Evolutionary conservation across 2,113 vertebrate genomes (phyloP), one percentile per base, ranked within the genome.

Genomic region (Eurypyga helias): DNA sequence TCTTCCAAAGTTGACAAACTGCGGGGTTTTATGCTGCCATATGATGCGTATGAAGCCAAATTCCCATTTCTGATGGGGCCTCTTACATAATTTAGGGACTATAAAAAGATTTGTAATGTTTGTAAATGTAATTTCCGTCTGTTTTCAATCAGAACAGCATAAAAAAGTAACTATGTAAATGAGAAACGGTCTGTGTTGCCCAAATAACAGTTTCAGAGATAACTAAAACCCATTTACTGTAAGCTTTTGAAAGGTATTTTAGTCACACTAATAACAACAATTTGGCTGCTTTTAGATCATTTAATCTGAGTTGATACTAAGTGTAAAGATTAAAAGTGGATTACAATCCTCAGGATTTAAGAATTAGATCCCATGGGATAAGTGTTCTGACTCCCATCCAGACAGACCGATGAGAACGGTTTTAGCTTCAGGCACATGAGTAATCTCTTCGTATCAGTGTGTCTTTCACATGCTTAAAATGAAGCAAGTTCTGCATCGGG

Each of bases 241-340:
- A 87, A 91, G 60, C 61, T 82, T 91, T 78, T 79, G 83, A 84
- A 64, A 69, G n/a, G 87, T 82, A 89, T 82, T 95, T 94, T 64
- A 84, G 31, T 94, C 81, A 72, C 60, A 83, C 34, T 83, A 75
- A 73, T 81, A 94, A 72, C 72, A 83, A 36, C 45, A 87, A 26
- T 86, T 75, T 52, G 48, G 31, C 45, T 45, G 88, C 67, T 92
- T 93, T 87, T 73, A 66, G 33, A 75, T 70, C 21, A 45, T 87
- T 64, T 95, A 87, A 80, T 95, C 67, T 90, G 89, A 92, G 76
- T 55, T 88, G 79, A 72, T 94, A 83, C 18, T 45, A 80, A 88
- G 2, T 83, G 88, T 61, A 57, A 85, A 82, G 90, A 96, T 91
- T 85, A 90, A 83, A 92, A 92, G 43, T 58, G 16, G 78, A 90